A percentile compares a stretch with the other conserved stretches of the same genome.
These are phyloP conservation scores for Lepidurus arcticus DNA, from an alignment of 1,140 invertebrate species.

Conservation along the genomic window DNA sequence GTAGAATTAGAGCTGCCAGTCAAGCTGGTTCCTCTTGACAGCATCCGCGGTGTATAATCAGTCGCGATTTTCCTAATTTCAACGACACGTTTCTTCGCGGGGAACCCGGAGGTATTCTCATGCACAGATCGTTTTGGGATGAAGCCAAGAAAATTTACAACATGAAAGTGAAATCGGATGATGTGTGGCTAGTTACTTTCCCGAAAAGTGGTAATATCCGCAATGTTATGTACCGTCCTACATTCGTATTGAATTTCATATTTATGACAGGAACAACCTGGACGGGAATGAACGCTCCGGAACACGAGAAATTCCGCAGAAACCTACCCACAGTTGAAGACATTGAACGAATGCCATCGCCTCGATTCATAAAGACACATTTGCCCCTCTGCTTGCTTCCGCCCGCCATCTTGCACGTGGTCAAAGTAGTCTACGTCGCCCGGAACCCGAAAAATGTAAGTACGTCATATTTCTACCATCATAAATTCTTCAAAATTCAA, in stretches of 20 bases:
- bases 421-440: conserved; percentile 58
- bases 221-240: background rate
- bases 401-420: conserved; percentile 33
- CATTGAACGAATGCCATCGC: conserved; percentile 55
- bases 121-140: conserved; percentile 22
- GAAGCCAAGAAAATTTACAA: conserved; percentile 32
- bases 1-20: background rate
- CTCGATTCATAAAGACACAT: conserved; percentile 46
- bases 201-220: conserved; percentile 33
- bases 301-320: background rate
- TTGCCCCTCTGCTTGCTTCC: conserved; percentile 47
- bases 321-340: conserved; percentile 54
- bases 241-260: background rate
- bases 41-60: background rate
- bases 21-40: background rate
- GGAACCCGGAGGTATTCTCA: conserved; percentile 29
- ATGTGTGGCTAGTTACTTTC: conserved; percentile 29
- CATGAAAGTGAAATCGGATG: conserved; percentile 27
- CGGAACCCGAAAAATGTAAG: conserved; percentile 80
- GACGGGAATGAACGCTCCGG: conserved; percentile 38
- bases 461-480: conserved; percentile 76
- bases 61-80: conserved; percentile 29
- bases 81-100: conserved; percentile 27
- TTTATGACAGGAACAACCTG: conserved; percentile 49
- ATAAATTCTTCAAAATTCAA: conserved; percentile 62